A percentile compares a stretch with the other conserved stretches of the same genome.
Evolutionary conservation across 92 coral and sea anemone genomes (phyloP).

Genomic region (Zoanthus sociatus): DNA sequence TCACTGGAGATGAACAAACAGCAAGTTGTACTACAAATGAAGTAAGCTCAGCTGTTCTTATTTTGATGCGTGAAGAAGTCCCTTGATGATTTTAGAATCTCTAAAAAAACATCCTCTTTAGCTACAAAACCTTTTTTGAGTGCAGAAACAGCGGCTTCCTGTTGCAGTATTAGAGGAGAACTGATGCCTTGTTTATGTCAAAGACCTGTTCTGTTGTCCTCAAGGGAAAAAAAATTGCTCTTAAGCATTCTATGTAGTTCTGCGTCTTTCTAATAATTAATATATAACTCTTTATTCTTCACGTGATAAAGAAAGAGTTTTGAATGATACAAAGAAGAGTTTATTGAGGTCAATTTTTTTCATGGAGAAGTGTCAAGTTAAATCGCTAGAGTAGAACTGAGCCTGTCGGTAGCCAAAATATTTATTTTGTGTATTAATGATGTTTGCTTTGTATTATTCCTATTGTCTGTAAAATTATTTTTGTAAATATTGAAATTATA

Average conservation of each 20-base stretch:
- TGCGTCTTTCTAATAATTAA: neutral
- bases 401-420: neutral
- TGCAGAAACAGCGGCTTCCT: too few relatives aligned
- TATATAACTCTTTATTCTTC: neutral
- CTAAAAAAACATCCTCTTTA: too few relatives aligned
- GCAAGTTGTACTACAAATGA: too few relatives aligned
- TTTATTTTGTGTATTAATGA: neutral
- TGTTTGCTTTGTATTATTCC: neutral
- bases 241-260: too few relatives aligned
- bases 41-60: too few relatives aligned
- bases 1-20: too few relatives aligned
- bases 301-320: neutral
- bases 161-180: too few relatives aligned
- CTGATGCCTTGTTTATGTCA: too few relatives aligned
- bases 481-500: neutral
- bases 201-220: too few relatives aligned
- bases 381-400: neutral
- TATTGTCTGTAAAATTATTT: neutral
- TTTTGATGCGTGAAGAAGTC: too few relatives aligned
- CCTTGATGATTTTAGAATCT: too few relatives aligned
- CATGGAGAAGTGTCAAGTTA: neutral
- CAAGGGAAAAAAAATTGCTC: neutral
- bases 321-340: neutral
- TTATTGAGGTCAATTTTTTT: neutral
- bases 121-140: too few relatives aligned